Evolutionary conservation across 2,888 invertebrate genomes (phyloP).

Genomic region (Drosophila fungiperda): DNA sequence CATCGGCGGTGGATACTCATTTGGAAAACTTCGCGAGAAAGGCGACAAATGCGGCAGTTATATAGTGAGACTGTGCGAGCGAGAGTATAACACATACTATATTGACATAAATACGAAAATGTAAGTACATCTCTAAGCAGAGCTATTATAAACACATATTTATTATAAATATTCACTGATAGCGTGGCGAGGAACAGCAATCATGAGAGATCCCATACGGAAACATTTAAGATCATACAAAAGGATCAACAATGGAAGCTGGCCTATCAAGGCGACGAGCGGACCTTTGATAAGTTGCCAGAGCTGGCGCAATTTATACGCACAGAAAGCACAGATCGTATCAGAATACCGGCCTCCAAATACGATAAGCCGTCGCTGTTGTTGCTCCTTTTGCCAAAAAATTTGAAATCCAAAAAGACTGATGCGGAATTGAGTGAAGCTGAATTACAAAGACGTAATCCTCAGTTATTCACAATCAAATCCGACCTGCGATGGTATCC

Average conservation of each 20-base stretch:
- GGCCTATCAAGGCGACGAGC: conserved; percentile 70
- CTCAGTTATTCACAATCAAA: conserved; percentile 84
- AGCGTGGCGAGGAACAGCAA: conserved; percentile 49
- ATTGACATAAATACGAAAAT: conserved; percentile 92
- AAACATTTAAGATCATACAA: conserved; percentile 88
- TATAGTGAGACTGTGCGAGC: conserved; percentile 93
- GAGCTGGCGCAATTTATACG: conserved; percentile 82
- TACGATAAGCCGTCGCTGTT: conserved; percentile 87
- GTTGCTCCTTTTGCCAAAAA: conserved; percentile 84
- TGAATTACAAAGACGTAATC: conserved; percentile 82
- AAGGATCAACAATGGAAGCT: conserved; percentile 80
- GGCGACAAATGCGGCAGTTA: conserved; percentile 92
- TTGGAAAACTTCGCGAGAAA: conserved; percentile 93
- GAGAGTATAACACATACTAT: conserved; percentile 91
- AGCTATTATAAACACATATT: background rate
- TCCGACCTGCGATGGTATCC: conserved; percentile 83
- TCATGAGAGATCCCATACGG: conserved; percentile 87
- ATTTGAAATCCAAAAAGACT: conserved; percentile 84
- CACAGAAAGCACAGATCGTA: conserved; percentile 75
- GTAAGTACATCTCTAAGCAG: conserved; percentile 83
- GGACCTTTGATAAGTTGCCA: conserved; percentile 74
- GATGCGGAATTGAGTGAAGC: conserved; percentile 82
- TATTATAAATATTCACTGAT: background rate
- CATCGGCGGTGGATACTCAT: conserved; percentile 94
- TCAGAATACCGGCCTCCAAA: conserved; percentile 92